phyloP scores from a whole-genome alignment of 2,888 invertebrate genomes.

The Drepanosiphum platanoidis region DNA sequence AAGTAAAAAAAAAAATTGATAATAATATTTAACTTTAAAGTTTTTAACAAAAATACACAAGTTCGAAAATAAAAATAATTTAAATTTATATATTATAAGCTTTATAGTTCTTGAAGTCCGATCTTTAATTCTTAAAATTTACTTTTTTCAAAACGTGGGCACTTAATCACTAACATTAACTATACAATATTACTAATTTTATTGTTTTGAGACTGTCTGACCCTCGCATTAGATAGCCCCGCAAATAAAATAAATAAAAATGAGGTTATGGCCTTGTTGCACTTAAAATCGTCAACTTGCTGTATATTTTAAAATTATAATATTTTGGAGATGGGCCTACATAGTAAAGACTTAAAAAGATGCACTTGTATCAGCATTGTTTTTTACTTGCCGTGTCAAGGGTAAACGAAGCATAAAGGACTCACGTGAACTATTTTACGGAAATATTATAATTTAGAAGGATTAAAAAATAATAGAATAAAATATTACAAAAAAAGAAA shows the following conservation, averaged over 20 bases:
- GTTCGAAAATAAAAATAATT: background rate
- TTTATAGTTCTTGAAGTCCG: too few species aligned
- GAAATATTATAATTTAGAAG: conserved; percentile 45
- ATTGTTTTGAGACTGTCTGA: conserved; percentile 49
- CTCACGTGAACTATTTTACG: conserved; percentile 34
- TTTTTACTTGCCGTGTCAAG: conserved; percentile 46
- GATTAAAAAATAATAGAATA: conserved; percentile 2
- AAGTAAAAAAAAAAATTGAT: too few species aligned
- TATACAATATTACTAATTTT: conserved; percentile 13
- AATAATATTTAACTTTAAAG: background rate
- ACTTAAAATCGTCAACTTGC: conserved; percentile 55
- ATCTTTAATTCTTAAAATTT: too few species aligned
- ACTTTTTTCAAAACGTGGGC: background rate
- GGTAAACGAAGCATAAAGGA: conserved; percentile 43
- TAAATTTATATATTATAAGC: too few species aligned
- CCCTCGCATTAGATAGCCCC: conserved; percentile 53
- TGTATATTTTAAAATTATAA: conserved; percentile 17
- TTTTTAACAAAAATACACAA: background rate
- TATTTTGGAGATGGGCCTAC: conserved; percentile 52
- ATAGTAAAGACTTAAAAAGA: conserved; percentile 2
- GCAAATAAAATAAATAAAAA: conserved; percentile 59
- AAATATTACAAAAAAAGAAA: background rate
- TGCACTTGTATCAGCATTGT: conserved; percentile 37
- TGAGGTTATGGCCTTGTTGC: conserved; percentile 61
- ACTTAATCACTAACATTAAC: background rate